These are phyloP conservation scores for Tachina fera DNA, from an alignment of 2,888 invertebrate genomes.

Conservation along the genomic window DNA sequence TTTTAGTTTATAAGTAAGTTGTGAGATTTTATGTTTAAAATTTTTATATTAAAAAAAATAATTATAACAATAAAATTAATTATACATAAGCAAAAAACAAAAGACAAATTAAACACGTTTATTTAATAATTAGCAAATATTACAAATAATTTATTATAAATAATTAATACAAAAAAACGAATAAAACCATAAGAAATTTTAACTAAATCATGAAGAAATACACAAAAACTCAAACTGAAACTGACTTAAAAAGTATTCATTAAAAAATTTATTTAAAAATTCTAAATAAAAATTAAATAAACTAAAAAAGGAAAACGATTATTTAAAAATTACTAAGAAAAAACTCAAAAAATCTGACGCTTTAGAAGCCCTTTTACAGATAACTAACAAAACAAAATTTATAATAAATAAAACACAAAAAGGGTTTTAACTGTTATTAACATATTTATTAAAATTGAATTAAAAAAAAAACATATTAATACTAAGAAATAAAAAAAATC, in stretches of 20 bases:
- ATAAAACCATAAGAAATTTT: slow-evolving; percentile 57
- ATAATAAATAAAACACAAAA: slow-evolving; percentile 50
- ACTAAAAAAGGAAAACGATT: slow-evolving; percentile 45
- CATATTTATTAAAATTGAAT: slow-evolving; percentile 63
- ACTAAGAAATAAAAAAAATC: slow-evolving; percentile 54
- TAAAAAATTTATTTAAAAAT: slow-evolving; percentile 55
- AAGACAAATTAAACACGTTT: slow-evolving; percentile 51
- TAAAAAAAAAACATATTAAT: slow-evolving; percentile 48
- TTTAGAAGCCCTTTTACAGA: slow-evolving; percentile 72
- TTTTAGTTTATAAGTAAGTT: slow-evolving; percentile 59
- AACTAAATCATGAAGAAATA: slow-evolving; percentile 51
- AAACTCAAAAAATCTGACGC: slow-evolving; percentile 65
- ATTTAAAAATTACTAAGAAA: slow-evolving; percentile 62
- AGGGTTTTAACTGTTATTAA: slow-evolving; percentile 71
- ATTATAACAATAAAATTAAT: slow-evolving; percentile 6
- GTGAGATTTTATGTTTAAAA: slow-evolving; percentile 63
- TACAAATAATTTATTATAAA: slow-evolving; percentile 60
- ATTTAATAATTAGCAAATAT: slow-evolving; percentile 65
- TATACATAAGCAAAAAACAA: slow-evolving; percentile 52
- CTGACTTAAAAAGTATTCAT: slow-evolving; percentile 41
- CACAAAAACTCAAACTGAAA: slow-evolving; percentile 51
- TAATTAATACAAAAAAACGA: slow-evolving; percentile 35
- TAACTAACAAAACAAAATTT: slow-evolving; percentile 42
- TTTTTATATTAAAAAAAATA: slow-evolving; percentile 61
- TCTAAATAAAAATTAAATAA: slow-evolving; percentile 61